Conservation (phyloP, 2,113 vertebrate species). For the Aegotheles bennettii region DNA sequence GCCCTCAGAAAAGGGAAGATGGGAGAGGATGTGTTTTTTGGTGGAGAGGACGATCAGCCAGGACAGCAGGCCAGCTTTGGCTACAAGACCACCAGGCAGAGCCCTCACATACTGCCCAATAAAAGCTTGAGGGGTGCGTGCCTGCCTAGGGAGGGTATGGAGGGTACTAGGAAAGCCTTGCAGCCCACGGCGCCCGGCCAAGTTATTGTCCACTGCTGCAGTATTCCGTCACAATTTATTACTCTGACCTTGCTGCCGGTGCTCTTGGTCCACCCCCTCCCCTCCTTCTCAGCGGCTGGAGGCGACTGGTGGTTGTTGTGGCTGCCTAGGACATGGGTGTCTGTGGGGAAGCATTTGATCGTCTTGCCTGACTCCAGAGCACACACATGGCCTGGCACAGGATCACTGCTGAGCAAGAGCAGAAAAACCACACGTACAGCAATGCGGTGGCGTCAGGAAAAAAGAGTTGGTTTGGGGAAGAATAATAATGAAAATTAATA, state of each 20-base stretch:
- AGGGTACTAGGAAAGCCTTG: not conserved
- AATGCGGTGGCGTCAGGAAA: not conserved
- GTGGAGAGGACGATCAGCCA: not conserved
- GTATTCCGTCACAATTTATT: not conserved
- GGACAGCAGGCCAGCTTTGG: not conserved
- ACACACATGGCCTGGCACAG: no score
- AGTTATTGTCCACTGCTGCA: not conserved
- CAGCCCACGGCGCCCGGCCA: fast-evolving
- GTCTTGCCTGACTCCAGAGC: no score
- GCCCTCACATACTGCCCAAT: not conserved
- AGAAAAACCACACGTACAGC: not conserved
- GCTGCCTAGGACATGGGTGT: not conserved
- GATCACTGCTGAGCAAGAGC: not conserved
- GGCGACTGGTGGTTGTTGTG: not conserved
- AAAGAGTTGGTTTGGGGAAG: not conserved
- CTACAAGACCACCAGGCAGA: not conserved
- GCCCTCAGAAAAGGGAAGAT: not conserved
- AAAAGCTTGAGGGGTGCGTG: fast-evolving
- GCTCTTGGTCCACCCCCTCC: no score
- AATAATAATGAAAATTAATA: not conserved
- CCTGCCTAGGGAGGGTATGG: not conserved
- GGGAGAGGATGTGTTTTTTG: not conserved
- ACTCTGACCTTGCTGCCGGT: not conserved
- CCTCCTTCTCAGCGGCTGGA: not conserved
- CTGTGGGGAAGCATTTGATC: not conserved